Base-by-base conservation (phyloP, 2,797 vertebrate genomes). In the Pangasius macronema region DNA sequence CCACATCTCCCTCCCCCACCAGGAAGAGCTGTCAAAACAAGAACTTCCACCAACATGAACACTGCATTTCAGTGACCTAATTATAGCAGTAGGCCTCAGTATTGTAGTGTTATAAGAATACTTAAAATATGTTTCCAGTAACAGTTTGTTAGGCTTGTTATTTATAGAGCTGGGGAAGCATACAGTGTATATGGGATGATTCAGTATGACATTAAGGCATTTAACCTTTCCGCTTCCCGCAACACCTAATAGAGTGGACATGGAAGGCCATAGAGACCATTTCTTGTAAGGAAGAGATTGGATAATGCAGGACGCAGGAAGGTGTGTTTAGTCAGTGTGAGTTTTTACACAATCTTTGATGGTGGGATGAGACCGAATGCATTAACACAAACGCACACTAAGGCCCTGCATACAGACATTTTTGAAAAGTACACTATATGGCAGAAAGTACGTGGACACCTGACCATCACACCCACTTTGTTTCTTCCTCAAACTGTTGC, bases 21-120 rank as follows among this genome's bases (percentile, higher is more conserved):
- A 87, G 89, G 90, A 92, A 88, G 86, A 88, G 87, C 86, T 89
- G 89, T 89, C 88, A 89, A 88, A 92, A 90, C 90, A 91, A 82
- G 63, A 82, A 68, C 81, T 79, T 49, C 18, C 57, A 88, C 83
- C 68, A 89, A 85, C 85, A 88, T 86, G 90, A 91, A 89, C 89
- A 87, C 36, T 86, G 51, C 87, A 85, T 91, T 87, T 85, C 84
- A 68, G 51, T 89, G 89, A 85, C 70, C 68, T 87, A 87, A 70
- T 77, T 87, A 76, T 33, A 84, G 49, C 22, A 24, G 36, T 53
- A 88, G 55, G 20, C 42, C 68, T 90, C 53, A 11, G 63, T n/a
- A 24, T 55, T 84, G 27, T 75, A 13, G 55, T 49, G 30, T 82
- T 84, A 75, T 18, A 85, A 65, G 13, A 87, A 72, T 70, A 51